Evolutionary conservation across 1,140 invertebrate genomes (phyloP).

Genomic region (Dinoponera quadriceps): DNA sequence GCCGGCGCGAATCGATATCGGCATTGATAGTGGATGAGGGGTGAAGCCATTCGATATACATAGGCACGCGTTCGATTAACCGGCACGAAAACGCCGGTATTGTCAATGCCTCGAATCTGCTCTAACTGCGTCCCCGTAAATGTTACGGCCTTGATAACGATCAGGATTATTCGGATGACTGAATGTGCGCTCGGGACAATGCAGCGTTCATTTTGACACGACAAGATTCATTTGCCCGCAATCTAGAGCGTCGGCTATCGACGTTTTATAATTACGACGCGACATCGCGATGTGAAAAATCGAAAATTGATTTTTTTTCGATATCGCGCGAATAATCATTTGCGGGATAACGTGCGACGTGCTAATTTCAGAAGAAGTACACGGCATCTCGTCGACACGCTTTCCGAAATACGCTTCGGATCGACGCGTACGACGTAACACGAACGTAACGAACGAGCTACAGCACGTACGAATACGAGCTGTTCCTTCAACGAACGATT

Average conservation of each 20-base stretch:
- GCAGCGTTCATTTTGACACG: constrained; percentile 27
- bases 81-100: constrained; percentile 52
- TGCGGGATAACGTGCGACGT: no score
- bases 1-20: constrained; percentile 44
- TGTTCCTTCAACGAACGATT: not conserved
- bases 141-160: constrained; percentile 71
- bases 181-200: constrained; percentile 35
- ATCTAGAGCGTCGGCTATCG: constrained; percentile 15
- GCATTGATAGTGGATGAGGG: constrained; percentile 56
- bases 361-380: not conserved
- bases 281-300: not conserved
- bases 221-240: constrained; percentile 19
- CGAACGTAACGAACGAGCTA: constrained; percentile 3
- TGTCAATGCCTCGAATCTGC: constrained; percentile 52
- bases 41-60: constrained; percentile 55
- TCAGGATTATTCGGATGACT: constrained; percentile 68
- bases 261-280: constrained; percentile 24
- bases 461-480: not conserved
- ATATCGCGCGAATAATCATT: not conserved
- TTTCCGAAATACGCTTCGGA: not conserved
- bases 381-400: not conserved
- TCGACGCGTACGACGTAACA: not conserved
- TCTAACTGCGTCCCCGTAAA: constrained; percentile 68
- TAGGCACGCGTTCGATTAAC: constrained; percentile 66
- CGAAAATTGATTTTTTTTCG: not conserved